Evolutionary conservation across 2,888 invertebrate genomes (phyloP).

Genomic region (Synergus itoensis): DNA sequence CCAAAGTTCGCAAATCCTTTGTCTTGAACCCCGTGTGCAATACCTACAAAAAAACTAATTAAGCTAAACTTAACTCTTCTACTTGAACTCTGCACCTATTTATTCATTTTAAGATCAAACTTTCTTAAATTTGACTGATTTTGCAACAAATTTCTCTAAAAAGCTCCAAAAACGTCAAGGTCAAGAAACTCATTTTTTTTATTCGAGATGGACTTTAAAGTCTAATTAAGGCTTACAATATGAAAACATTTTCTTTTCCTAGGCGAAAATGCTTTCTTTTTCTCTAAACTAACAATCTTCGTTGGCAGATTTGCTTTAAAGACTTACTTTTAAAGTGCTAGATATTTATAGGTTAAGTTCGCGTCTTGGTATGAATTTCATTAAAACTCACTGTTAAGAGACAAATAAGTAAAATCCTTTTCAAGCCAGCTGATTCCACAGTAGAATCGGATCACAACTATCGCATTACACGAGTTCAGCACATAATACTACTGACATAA

Average conservation of each 20-base stretch:
- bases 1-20: background rate
- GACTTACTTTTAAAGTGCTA: background rate
- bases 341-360: slow-evolving; percentile 16
- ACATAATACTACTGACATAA: background rate
- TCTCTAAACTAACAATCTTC: background rate
- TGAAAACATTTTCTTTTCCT: background rate
- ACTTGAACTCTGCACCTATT: background rate
- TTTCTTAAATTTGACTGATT: background rate
- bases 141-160: background rate
- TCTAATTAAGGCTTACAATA: background rate
- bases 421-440: background rate
- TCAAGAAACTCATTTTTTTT: background rate
- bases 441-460: background rate
- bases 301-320: background rate
- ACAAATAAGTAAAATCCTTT: background rate
- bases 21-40: background rate
- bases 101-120: background rate
- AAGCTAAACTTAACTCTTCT: background rate
- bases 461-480: slow-evolving; percentile 8
- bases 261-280: background rate
- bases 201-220: slow-evolving; percentile 10
- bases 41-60: background rate
- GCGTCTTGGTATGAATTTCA: background rate
- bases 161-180: background rate
- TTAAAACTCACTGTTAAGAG: slow-evolving; percentile 1